These are phyloP conservation scores for Thinocorus orbignyianus DNA, from an alignment of 2,113 vertebrate genomes.

Conservation along the genomic window DNA sequence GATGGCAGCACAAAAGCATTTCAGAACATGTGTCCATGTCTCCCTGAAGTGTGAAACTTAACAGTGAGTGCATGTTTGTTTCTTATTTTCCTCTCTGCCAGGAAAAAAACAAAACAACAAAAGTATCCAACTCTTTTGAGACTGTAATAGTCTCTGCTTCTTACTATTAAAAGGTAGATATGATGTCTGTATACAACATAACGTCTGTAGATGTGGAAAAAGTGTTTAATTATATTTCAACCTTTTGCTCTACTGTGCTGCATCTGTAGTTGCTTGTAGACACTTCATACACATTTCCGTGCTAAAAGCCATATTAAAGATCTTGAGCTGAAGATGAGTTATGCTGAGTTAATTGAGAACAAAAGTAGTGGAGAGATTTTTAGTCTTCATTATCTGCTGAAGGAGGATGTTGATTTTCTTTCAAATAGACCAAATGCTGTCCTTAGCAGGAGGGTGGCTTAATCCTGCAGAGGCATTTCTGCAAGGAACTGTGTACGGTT, in stretches of 20 bases:
- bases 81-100: neutral
- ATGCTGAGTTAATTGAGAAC: neutral
- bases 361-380: neutral
- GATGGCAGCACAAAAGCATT: neutral
- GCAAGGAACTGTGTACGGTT: neutral
- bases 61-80: neutral
- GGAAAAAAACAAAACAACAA: neutral
- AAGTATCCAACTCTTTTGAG: neutral
- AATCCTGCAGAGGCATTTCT: neutral
- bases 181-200: neutral
- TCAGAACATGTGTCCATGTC: neutral
- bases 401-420: neutral
- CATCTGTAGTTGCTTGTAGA: neutral
- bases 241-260: neutral
- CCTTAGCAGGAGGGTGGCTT: neutral
- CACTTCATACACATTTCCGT: neutral
- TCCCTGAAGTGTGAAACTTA: neutral
- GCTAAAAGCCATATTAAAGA: neutral
- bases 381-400: neutral
- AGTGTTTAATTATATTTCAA: neutral
- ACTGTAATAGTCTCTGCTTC: neutral
- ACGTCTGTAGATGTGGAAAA: neutral
- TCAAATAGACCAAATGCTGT: neutral
- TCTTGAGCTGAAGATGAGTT: neutral
- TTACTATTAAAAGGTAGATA: neutral